Base-by-base conservation (phyloP, 2,113 vertebrate genomes). In the Python bivittatus region DNA sequence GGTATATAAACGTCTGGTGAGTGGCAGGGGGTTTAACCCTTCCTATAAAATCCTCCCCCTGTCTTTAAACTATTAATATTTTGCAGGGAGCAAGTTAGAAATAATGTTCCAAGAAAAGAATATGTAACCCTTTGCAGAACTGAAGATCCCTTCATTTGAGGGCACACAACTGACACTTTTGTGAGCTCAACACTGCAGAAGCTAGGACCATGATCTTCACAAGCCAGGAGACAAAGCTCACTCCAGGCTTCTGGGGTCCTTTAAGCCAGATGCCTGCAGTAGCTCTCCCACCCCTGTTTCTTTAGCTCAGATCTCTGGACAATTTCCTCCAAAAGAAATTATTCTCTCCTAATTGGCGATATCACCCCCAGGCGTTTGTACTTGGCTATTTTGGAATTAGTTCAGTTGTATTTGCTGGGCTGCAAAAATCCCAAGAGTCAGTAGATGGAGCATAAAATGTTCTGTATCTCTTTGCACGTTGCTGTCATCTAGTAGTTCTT, bases 1-100 rank as follows among this genome's bases (percentile, higher is more conserved):
- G 42, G 23, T 83, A 22, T 38, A 91, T 91, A 93, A 94, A 94
- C 94, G 88, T 88, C 61, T 33, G 27, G 6, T 3, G 52, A 88
- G 90, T 6, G 91, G 92, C 1, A 83, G 0, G 61, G 84, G 86
- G 25, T 11, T 52, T 60, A 94, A 92, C 88, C 12, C 1, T 2
- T 11, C 11, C 9, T 33, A 89, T 42, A 7, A 60, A 68, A 38
- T 1, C 12, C 61, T 88, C 23, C 9, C 15, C 94, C 92, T 91
- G 88, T 79, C 90, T 33, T 42, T 7, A 0, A 48, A 48, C 48
- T 0, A 53, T 42, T 83, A 38, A 72, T 8, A 12, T 9, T 42
- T 54, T 42, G 79, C 11, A 33, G 10, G 48, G 83, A 0, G 0
- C 7, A 2, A 61, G 72, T 58, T 83, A 54, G 88, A 93, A 94